Evolutionary conservation across 2,797 vertebrate species (phyloP).

Genomic region (Aplochiton taeniatus): DNA sequence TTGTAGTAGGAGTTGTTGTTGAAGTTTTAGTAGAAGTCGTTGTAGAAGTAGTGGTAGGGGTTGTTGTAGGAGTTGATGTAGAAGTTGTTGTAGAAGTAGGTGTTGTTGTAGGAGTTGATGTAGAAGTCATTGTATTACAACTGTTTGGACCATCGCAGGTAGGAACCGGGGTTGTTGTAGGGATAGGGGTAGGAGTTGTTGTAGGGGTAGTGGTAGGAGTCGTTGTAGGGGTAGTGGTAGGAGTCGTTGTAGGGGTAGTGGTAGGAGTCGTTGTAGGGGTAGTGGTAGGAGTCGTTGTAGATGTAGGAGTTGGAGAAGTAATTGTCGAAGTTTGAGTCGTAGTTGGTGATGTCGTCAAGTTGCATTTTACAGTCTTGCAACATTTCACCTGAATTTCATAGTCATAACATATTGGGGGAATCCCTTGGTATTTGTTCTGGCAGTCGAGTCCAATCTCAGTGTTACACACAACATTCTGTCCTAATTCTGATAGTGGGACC

Average conservation of each 20-base stretch:
- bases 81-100: neutral
- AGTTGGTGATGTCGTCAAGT: conserved; percentile 7
- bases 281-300: neutral
- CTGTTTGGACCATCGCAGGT: too few species aligned
- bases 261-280: neutral
- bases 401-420: conserved; percentile 50
- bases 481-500: conserved; percentile 31
- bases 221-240: neutral
- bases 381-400: conserved; percentile 62
- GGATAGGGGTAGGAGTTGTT: neutral
- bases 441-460: conserved; percentile 49
- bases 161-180: neutral
- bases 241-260: neutral
- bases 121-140: neutral
- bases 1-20: neutral
- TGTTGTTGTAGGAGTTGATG: neutral
- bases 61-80: conserved; percentile 6
- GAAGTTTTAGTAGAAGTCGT: neutral
- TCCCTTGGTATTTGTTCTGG: conserved; percentile 51
- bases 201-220: neutral
- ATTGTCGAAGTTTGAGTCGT: neutral
- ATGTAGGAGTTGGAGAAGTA: neutral
- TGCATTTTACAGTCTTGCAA: conserved; percentile 35
- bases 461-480: conserved; percentile 53
- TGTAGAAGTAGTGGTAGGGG: conserved; percentile 11